phyloP scores from a whole-genome alignment of 2,113 vertebrate genomes.

The Python bivittatus region DNA sequence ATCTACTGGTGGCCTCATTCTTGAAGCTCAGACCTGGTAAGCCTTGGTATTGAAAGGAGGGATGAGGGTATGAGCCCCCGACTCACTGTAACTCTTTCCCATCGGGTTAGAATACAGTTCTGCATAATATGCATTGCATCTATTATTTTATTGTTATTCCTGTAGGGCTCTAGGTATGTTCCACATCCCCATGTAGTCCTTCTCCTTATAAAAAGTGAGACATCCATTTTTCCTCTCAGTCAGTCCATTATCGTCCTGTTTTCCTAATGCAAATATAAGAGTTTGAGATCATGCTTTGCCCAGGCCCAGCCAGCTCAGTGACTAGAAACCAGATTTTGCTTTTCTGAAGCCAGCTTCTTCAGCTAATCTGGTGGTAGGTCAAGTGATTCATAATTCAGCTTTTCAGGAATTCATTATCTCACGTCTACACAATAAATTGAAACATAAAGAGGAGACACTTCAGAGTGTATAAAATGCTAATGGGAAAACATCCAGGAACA shows the following conservation, averaged over 20 bases:
- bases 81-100: neutral
- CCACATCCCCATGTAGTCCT: neutral
- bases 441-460: neutral
- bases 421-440: fast-evolving
- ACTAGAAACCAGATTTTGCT: neutral
- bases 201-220: neutral
- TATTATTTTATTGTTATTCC: neutral
- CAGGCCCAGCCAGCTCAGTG: neutral
- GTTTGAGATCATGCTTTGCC: neutral
- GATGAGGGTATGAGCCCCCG: neutral
- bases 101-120: neutral
- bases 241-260: neutral
- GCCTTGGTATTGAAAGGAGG: neutral
- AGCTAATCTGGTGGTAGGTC: neutral
- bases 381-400: neutral
- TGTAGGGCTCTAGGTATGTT: neutral
- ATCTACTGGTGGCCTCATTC: neutral
- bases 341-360: neutral
- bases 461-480: fast-evolving
- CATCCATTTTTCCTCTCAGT: neutral
- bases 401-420: neutral
- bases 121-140: neutral
- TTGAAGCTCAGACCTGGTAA: neutral
- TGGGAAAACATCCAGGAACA: neutral
- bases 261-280: neutral